Conservation (phyloP, 2,113 vertebrate genomes). For the Ivindomyrus marchei region DNA sequence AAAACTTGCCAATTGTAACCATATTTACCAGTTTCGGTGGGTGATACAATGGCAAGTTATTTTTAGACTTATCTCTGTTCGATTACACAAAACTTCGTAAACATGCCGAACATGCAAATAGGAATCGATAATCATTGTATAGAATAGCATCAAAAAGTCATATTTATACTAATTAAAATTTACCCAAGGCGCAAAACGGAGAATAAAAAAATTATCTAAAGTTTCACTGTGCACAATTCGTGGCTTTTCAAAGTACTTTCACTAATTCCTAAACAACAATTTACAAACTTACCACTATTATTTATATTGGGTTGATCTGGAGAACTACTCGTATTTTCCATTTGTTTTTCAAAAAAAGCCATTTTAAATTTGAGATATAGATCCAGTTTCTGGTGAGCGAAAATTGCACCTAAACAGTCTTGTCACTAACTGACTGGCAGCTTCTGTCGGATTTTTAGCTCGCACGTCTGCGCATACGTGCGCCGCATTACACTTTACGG, state of each 20-base stretch:
- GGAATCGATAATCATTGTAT: not conserved
- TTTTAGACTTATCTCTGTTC: not conserved
- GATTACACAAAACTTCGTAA: not conserved
- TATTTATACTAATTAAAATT: not conserved
- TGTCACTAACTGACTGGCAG: not conserved
- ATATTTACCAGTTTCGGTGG: not conserved
- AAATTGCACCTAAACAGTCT: not conserved
- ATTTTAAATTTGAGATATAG: not conserved
- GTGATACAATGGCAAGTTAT: not conserved
- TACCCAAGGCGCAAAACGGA: not conserved
- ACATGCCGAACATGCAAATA: not conserved
- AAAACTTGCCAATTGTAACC: not conserved
- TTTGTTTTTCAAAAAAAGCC: not conserved
- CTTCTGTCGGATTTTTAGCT: not conserved
- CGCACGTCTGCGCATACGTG: not conserved
- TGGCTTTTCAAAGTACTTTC: not conserved
- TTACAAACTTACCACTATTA: not conserved
- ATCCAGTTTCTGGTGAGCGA: not conserved
- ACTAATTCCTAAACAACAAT: not conserved
- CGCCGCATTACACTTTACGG: not conserved
- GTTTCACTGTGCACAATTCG: not conserved
- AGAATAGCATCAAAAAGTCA: not conserved
- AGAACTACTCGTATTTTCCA: not conserved
- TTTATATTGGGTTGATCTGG: not conserved
- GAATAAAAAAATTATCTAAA: not conserved